Evolutionary conservation across 2,888 invertebrate species (phyloP).

Genomic region (Timema podura): DNA sequence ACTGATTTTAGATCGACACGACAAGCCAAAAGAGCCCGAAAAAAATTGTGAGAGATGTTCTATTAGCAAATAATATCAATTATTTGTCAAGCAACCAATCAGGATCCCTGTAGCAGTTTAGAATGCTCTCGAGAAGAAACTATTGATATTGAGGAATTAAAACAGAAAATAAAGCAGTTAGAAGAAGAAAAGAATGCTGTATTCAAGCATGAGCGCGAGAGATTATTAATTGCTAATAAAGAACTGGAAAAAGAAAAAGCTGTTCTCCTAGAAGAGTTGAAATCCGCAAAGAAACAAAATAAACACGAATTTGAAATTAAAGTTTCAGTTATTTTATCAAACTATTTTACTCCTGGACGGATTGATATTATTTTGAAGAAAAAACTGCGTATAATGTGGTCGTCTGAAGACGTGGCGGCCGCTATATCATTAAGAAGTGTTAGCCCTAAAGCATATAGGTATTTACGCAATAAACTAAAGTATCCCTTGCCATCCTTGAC

Average conservation of each 20-base stretch:
- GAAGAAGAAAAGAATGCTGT: too few species aligned
- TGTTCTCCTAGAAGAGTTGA: not conserved
- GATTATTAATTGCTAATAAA: not conserved
- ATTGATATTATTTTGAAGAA: not conserved
- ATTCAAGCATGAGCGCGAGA: too few species aligned
- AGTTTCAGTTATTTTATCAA: not conserved
- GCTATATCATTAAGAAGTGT: constrained; percentile 9
- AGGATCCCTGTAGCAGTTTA: too few species aligned
- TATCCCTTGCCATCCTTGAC: not conserved
- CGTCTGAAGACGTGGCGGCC: not conserved
- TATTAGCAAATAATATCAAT: too few species aligned
- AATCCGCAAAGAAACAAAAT: not conserved
- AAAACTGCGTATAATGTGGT: not conserved
- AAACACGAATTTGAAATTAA: not conserved
- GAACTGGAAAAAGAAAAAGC: not conserved
- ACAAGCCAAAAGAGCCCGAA: too few species aligned
- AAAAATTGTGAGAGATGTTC: too few species aligned
- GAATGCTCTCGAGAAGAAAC: too few species aligned
- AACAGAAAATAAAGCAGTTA: too few species aligned
- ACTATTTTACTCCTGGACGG: not conserved
- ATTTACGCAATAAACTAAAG: constrained; percentile 9
- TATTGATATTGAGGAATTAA: too few species aligned
- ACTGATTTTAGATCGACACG: too few species aligned
- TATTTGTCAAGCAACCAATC: too few species aligned
- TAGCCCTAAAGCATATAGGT: constrained; percentile 3